A percentile compares a stretch with the other conserved stretches of the same genome.
Evolutionary conservation across 1,140 invertebrate species (phyloP).

Genomic region (Bombus consobrinus): DNA sequence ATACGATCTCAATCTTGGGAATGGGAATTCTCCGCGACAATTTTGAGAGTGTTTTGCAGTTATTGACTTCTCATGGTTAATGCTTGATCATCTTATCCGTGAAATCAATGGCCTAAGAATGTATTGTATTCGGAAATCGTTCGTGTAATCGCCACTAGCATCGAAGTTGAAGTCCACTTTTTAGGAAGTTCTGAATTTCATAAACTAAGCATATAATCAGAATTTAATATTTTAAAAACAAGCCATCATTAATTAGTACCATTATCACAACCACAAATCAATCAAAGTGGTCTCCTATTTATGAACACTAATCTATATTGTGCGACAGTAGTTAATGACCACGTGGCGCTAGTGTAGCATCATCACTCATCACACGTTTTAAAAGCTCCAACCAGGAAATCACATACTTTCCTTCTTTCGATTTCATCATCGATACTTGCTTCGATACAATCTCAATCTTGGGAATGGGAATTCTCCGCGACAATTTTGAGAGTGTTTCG

Average conservation of each 20-base stretch:
- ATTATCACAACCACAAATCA: background rate
- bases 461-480: background rate
- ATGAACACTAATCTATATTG: background rate
- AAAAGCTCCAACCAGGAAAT: background rate
- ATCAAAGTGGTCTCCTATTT: background rate
- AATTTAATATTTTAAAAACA: too few relatives aligned
- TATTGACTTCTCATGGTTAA: background rate
- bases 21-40: background rate
- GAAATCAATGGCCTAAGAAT: background rate
- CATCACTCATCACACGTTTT: background rate
- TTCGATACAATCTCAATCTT: too few relatives aligned
- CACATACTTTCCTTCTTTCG: background rate
- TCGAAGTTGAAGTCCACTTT: too few relatives aligned
- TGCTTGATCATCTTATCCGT: too few relatives aligned
- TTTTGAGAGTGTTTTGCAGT: background rate
- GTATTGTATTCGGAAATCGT: conserved; percentile 1
- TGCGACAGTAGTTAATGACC: background rate
- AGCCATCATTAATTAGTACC: background rate
- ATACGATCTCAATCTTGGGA: too few relatives aligned
- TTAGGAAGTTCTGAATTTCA: too few relatives aligned
- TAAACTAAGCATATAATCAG: too few relatives aligned
- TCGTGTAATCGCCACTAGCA: too few relatives aligned
- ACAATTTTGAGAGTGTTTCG: background rate
- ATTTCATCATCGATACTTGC: background rate
- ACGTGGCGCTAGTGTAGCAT: background rate